Base-by-base conservation (phyloP, 2,113 vertebrate genomes). In the Colinus virginianus region DNA sequence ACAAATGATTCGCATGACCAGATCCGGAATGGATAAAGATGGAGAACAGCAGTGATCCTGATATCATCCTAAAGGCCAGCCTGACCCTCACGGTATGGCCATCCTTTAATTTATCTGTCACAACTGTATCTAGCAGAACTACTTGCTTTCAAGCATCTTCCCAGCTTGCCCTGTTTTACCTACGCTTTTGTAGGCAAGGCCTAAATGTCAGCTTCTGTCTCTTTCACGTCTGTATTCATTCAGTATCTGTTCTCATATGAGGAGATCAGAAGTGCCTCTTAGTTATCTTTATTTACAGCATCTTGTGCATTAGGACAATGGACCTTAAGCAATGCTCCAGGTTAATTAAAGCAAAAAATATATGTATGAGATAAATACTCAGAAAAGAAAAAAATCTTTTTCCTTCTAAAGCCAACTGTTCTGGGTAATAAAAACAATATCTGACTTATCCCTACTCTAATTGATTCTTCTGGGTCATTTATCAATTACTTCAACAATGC, bases 1-100 rank as follows among this genome's bases (percentile, higher is more conserved):
- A 91, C 87, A 87, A 95, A 94, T 58, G 89, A 95, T 91, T 91
- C 76, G 81, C 93, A 90, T 92, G 95, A 87, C 49, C 87, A 93
- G 61, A 90, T 68, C 56, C 71, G 63, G 84, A 93, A 92, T 83
- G 59, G 82, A 95, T 92, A 87, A 92, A 95, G 89, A 92, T 89
- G 84, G 91, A 91, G 84, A 89, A 88, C 68, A 92, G 76, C 84
- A 88, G 93, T 90, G 42, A 79, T 90, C 77, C 76, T 77, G 64
- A 36, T 79, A 71, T 67, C 71, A 58, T 75, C 81, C 82, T 87
- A 75, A 95, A 77, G 87, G 68, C 43, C 43, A 74, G 76, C 83
- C 76, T 77, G 81, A 84, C 75, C 87, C 84, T 78, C 87, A 56
- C 55, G 79, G 45, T 84, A 84, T 6, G 25, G 17, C 53, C 49